A percentile compares a stretch with the other conserved stretches of the same genome.
Conservation (phyloP, 1,140 invertebrate species). For the Rhizoglyphus robini region DNA sequence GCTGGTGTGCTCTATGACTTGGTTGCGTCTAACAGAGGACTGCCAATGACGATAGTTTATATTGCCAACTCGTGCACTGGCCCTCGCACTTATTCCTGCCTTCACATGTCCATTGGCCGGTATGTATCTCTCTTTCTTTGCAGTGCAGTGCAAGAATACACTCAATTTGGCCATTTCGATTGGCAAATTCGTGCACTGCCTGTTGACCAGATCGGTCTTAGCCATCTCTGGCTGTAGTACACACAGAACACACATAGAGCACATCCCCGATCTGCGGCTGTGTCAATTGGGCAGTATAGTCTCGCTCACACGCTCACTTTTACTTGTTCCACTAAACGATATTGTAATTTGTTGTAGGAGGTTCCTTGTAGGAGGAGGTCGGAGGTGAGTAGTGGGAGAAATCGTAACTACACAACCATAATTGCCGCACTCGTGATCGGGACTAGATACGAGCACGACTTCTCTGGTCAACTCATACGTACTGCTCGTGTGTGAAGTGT, state of each 20-base stretch:
- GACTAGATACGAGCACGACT: no score
- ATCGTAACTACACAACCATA: neutral
- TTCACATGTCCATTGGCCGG: no score
- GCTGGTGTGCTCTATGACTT: neutral
- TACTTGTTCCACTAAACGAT: constrained; percentile 12
- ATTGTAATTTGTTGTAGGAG: constrained; percentile 15
- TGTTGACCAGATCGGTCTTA: neutral
- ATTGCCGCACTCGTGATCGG: neutral
- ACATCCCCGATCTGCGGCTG: constrained; percentile 8
- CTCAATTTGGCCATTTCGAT: constrained; percentile 2
- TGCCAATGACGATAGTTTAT: neutral
- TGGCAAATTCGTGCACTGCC: constrained; percentile 11
- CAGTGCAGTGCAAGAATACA: no score
- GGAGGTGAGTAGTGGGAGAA: constrained; percentile 6
- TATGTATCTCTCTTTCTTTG: no score
- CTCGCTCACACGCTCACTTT: neutral
- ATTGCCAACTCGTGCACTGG: neutral
- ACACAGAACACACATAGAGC: neutral
- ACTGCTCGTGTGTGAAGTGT: no score
- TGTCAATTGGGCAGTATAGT: neutral
- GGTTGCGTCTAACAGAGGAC: neutral
- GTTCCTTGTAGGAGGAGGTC: constrained; percentile 9
- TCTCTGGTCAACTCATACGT: no score
- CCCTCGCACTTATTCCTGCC: no score
- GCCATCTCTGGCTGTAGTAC: no score